A percentile compares a stretch with the other conserved stretches of the same genome.
Conservation (phyloP, 2,888 invertebrate species). For the Chironomus riparius region DNA sequence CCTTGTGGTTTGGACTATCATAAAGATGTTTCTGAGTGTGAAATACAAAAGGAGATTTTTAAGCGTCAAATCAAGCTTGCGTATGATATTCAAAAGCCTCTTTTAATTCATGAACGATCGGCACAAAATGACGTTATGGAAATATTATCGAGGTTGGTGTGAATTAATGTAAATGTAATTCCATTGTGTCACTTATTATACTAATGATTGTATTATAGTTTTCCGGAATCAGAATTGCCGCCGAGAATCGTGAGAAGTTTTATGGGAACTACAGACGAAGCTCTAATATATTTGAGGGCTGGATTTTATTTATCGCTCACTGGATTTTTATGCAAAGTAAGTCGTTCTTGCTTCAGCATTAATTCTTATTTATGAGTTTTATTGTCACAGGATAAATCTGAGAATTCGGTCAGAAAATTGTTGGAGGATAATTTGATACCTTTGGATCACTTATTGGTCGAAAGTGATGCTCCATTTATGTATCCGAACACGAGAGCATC, state of each 20-base stretch:
- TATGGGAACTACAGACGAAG: conserved; percentile 79
- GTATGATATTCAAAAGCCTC: conserved; percentile 73
- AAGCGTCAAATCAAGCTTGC: conserved; percentile 80
- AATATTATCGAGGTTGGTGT: conserved; percentile 49
- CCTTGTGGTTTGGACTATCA: conserved; percentile 93
- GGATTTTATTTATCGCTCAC: conserved; percentile 81
- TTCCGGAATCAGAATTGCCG: conserved; percentile 43
- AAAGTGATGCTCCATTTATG: conserved; percentile 94
- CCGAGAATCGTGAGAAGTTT: conserved; percentile 65
- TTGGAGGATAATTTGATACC: conserved; percentile 73
- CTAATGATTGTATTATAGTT: conserved; percentile 32
- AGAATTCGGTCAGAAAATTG: conserved; percentile 76
- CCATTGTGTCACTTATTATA: neutral
- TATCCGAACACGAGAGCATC: conserved; percentile 90
- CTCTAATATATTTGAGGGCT: conserved; percentile 68
- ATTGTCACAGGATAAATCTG: conserved; percentile 84
- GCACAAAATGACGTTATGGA: conserved; percentile 77
- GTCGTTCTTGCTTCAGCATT: neutral
- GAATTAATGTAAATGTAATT: neutral
- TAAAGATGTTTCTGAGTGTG: conserved; percentile 86
- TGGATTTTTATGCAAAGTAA: conserved; percentile 47
- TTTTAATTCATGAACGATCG: conserved; percentile 86
- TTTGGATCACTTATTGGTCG: conserved; percentile 74
- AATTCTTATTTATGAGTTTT: neutral
- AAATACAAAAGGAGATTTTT: conserved; percentile 76